Percentiles rank a stretch among this genome's conserved stretches.
These are phyloP conservation scores for Halcyon chelicuti DNA, from an alignment of 2,797 vertebrate species.

Conservation along the genomic window DNA sequence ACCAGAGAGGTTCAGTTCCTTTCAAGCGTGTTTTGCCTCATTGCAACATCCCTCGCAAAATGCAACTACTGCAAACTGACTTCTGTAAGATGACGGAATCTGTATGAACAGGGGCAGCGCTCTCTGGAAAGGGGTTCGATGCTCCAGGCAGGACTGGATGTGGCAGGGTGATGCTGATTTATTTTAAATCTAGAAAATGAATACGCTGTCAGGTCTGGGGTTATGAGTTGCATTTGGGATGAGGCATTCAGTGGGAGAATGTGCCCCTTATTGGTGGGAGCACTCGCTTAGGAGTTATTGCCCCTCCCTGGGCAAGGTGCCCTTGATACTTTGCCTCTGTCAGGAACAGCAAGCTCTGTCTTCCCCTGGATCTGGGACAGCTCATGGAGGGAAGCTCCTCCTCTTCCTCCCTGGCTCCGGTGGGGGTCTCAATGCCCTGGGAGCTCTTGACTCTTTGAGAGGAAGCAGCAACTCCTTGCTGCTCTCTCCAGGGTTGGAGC, in stretches of 20 bases:
- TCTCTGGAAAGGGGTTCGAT: not conserved
- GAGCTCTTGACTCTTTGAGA: rapidly evolving
- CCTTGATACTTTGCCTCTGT: not conserved
- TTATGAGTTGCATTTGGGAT: not conserved
- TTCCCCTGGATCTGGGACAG: not conserved
- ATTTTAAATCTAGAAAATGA: not conserved
- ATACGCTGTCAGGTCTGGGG: not conserved
- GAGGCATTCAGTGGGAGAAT: not conserved
- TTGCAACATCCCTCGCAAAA: not conserved
- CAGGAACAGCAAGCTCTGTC: not conserved
- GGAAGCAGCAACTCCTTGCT: rapidly evolving
- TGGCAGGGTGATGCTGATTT: not conserved
- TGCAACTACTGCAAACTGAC: not conserved
- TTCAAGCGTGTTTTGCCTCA: not conserved
- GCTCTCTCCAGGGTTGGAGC: not conserved
- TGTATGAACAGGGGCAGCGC: rapidly evolving
- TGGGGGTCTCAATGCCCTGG: not conserved
- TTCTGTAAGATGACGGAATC: not conserved
- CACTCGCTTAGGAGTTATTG: not conserved
- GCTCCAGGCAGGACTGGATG: not conserved
- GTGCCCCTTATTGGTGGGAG: not conserved
- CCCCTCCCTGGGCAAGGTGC: not conserved
- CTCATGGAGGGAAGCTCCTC: not conserved
- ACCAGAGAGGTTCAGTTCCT: not conserved
- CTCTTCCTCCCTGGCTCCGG: not conserved